Base-by-base conservation (phyloP, 37 sponge, comb jelly and placozoan species). In the Ianthella basta region DNA sequence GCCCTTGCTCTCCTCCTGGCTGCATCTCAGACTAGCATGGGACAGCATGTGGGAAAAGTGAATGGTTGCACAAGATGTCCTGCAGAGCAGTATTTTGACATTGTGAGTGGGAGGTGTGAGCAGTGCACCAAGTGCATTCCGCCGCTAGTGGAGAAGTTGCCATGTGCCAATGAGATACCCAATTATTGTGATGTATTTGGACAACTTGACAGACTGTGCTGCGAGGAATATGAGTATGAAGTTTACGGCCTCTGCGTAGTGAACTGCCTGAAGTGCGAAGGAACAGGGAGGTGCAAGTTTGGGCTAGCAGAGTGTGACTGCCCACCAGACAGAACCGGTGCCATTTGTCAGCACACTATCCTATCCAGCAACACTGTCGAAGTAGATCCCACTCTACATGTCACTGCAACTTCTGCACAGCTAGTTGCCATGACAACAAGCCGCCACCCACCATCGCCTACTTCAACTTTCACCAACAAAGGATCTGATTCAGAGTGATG, bases 171-270 rank as follows among this genome's bases (percentile, higher is more conserved):
- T 2, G 38, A 16, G 16, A 3, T 25, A 2, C 54, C 54, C 19
- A 53, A 14, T 19, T 36, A 40, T 69, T 69, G 70, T 33, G 27
- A 32, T 4, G 12, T 35, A n/a, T 4, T 32, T 3, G 50, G 50
- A 5, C 64, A 61, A 12, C 10, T 61, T 61, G 64, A 61, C 64
- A 61, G 24, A 10, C 20, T 75, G 44, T 75, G 78, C 37, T 75
- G 78, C 53, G 53, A 50, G 15, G 21, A 24, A 0, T 75, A 41
- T 10, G 78, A 75, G 25, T 75, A 75, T 36, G 78, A 40, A 19
- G 32, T 14, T 24, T 44, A 75, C 10, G 78, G 78, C 54, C 23
- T 19, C 10, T 75, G 78, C 40, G 39, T 41, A 14, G 8, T 75
- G n/a, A 14, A 75, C 40, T 75, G 78, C 53, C 1, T 0, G 4